Evolutionary conservation across 2,113 vertebrate genomes (phyloP).

Genomic region (Marcusenius ussheri): DNA sequence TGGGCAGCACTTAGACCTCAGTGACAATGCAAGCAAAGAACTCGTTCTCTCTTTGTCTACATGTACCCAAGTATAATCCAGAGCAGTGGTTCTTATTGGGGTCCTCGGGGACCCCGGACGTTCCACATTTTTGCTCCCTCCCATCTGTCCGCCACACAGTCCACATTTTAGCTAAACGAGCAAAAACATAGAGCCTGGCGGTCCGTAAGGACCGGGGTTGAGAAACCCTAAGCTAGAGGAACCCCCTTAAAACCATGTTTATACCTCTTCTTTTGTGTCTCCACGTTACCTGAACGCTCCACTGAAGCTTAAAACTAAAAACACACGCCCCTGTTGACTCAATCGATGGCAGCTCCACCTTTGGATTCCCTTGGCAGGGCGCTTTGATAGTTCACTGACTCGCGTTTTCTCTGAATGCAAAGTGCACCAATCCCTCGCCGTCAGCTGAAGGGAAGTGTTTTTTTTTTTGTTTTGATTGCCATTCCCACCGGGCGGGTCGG

Average conservation of each 20-base stretch:
- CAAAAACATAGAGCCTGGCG: background rate
- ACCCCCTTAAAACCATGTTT: slow-evolving; percentile 42
- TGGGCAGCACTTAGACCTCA: background rate
- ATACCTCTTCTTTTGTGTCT: slow-evolving; percentile 41
- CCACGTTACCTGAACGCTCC: slow-evolving; percentile 45
- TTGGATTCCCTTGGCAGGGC: slow-evolving; percentile 40
- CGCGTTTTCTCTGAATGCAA: slow-evolving; percentile 30
- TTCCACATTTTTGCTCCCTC: background rate
- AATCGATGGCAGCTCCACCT: slow-evolving; percentile 46
- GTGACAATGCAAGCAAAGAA: background rate
- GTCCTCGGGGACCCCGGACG: background rate
- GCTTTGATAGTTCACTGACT: slow-evolving; percentile 58
- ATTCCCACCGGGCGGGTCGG: slow-evolving; percentile 26
- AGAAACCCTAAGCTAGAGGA: slow-evolving; percentile 39
- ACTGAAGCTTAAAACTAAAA: slow-evolving; percentile 55
- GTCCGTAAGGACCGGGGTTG: slow-evolving; percentile 14
- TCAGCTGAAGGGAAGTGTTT: background rate
- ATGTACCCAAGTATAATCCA: background rate
- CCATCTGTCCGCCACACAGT: background rate
- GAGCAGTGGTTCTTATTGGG: background rate
- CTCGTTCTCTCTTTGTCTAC: background rate
- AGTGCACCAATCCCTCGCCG: background rate
- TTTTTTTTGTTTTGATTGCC: slow-evolving; percentile 38
- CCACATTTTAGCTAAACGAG: background rate
- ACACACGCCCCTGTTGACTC: slow-evolving; percentile 48